Evolutionary conservation across 1,140 invertebrate species (phyloP), one percentile per base, ranked within the genome.

Genomic region (Dolichoris vasculosae): DNA sequence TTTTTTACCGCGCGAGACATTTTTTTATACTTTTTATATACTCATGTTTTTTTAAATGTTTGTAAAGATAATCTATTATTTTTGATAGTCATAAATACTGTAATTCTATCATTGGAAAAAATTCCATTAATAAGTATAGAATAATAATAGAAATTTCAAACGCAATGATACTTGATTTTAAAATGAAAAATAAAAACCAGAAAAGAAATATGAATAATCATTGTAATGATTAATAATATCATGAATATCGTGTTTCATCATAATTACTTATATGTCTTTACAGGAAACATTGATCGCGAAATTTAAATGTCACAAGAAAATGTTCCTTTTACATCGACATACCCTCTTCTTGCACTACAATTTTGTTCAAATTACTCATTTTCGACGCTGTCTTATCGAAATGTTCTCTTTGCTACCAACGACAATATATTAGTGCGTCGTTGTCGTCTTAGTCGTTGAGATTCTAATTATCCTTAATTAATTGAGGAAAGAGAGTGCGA

Each of bases 381-480:
- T 26, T 40, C 20, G 2, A 71, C 3, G 15, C 35, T 23, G 6
- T 40, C 15, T 26, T 71, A 71, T 71, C n/a, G 35, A 40, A 23
- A 38, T 40, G 13, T 71, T 40, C 23, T 26, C 6, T 32, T 40
- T 20, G n/a, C 7, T 30, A 30, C 7, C 15, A 30, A 6, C n/a
- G 30, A n/a, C n/a, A 35, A 35, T 43, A 43, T 17, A 69, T 81
- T 46, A 71, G 80, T 59, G 32, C 38, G 7, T 73, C 46, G 23
- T 71, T 40, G 38, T 71, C 67, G 69, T 85, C 64, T 82, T 75
- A 77, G 85, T 71, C 69, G 71, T 87, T 87, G 84, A 89, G 88
- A 90, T 90, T 90, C 88, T 89, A 90, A 91, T 91, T 91, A 90
- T 89, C 88, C 80, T 84, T 91, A 91, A 91, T 91, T 92, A 91